Evolutionary conservation across 2,888 invertebrate genomes (phyloP), one percentile per base, ranked within the genome.

Genomic region (Argynnis bischoffii): DNA sequence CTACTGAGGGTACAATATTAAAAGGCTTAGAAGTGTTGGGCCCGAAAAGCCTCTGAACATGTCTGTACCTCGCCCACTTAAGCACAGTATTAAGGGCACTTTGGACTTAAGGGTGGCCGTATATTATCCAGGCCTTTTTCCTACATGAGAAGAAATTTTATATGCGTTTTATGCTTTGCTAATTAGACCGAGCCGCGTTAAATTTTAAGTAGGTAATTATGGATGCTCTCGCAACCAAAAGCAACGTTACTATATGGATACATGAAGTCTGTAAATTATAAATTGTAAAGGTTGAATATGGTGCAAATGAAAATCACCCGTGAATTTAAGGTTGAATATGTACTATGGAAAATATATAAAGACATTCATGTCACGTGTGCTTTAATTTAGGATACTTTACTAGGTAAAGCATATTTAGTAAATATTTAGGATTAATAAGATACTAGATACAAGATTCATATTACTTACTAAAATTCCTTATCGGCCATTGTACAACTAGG

Each of bases 71-170:
- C 87, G 89, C 90, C 84, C 90, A 86, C 92, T 92, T 90, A 85
- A 90, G 85, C 90, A 86, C 87, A 87, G 90, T 90, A 91, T 92
- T 92, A 91, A 92, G 91, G 88, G 92, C 85, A 91, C 92, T 92
- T 86, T 83, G 78, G 84, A 79, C 82, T 84, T 85, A 85, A 88
- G 88, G 83, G 83, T 81, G 78, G 78, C 80, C 86, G 86, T 91
- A 90, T 89, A 90, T 89, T 88, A 88, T 85, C 79, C 83, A 81
- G 76, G 81, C 81, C 81, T 85, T 87, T 86, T 79, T 80, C 78
- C 81, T 78, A 79, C 77, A 77, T 73, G 66, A 68, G 69, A 72
- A 76, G 74, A 72, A 70, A 78, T 81, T 82, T 80, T 81, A 79
- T 82, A 77, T 79, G 76, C 77, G 77, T 76, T 78, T 80, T 76